Evolutionary conservation across 2,888 invertebrate species (phyloP).

Genomic region (Lacanobia wlatinum): DNA sequence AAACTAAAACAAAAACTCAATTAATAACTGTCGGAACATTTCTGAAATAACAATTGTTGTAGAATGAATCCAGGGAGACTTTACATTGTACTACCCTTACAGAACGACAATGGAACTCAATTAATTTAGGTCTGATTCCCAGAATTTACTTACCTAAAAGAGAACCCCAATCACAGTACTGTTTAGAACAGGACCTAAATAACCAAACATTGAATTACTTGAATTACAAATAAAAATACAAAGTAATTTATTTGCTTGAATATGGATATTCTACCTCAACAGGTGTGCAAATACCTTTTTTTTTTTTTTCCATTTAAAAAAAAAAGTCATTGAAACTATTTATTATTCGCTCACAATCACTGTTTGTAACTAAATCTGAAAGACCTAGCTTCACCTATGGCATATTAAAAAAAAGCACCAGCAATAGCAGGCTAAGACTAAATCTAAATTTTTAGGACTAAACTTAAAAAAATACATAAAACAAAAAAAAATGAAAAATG

Average conservation of each 20-base stretch:
- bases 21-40: background rate
- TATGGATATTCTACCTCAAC: no score
- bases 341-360: background rate
- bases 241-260: no score
- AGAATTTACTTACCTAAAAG: background rate
- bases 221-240: no score
- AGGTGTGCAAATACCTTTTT: no score
- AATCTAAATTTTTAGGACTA: no score
- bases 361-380: no score
- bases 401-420: no score
- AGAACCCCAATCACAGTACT: background rate
- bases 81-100: background rate
- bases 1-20: background rate
- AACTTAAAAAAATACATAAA: no score
- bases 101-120: conserved; percentile 4
- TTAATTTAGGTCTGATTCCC: conserved; percentile 11
- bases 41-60: conserved; percentile 31
- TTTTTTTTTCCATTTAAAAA: no score
- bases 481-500: no score
- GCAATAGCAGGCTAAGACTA: no score
- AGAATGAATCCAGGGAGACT: background rate
- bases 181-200: background rate
- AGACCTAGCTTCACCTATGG: no score
- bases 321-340: background rate
- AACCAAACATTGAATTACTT: background rate